Evolutionary conservation across 2,113 vertebrate genomes (phyloP), one percentile per base, ranked within the genome.

Genomic region (Pampusana beccarii): DNA sequence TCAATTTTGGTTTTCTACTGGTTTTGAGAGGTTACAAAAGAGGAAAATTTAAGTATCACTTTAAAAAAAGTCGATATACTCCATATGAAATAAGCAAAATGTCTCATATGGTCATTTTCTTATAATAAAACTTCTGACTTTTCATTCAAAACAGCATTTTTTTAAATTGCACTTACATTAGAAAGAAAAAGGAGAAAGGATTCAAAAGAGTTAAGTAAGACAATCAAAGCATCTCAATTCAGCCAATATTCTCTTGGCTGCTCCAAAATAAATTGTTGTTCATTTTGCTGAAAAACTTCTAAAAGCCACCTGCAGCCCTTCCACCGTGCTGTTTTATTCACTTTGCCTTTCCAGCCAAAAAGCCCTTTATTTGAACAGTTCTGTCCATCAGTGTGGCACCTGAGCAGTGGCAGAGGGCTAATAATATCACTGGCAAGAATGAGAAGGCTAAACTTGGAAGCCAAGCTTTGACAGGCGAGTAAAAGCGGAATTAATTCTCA

Each of bases 231-330:
- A 36, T 36, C 51, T 94, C 54, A 56, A 33, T 71, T 90, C 72
- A 93, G 64, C 56, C 82, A 94, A 94, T 88, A 95, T 82, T 83
- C 69, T 86, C 29, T 36, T 80, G 46, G 20, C 64, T 88, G 50
- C 34, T 95, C 64, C 64, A 93, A 95, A 94, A 93, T 72, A 90
- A 90, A 91, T 51, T 83, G 86, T 80, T 92, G 91, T 50, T 94
- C 86, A 91, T 91, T 96, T 96, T 60, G 46, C 51, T 66, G 67
- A 77, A 84, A 75, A 91, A 92, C 60, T 88, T 93, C 40, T 61
- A 78, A 80, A 92, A 93, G 64, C 64, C 95, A 93, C 86, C 92
- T 95, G 92, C 94, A 92, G 83, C 83, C 51, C 33, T 84, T 75
- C 65, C 51, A 86, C 64, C 80, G 67, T 31, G 83, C 83, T 94